Evolutionary conservation across 2,888 invertebrate genomes (phyloP).

Genomic region (Macaria notata): DNA sequence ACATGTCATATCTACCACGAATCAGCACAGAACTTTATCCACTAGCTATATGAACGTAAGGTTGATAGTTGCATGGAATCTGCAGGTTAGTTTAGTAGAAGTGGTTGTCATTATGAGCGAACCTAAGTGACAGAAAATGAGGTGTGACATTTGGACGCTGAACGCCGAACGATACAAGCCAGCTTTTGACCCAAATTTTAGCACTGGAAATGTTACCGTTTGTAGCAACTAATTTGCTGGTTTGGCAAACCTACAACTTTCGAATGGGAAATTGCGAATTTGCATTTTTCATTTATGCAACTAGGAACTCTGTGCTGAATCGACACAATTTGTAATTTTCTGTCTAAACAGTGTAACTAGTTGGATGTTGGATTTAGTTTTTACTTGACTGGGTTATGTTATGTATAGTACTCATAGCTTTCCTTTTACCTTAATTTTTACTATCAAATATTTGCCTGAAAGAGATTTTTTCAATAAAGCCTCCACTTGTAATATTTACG

Average conservation of each 20-base stretch:
- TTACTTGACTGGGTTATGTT: no score
- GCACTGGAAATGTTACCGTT: slow-evolving; percentile 46
- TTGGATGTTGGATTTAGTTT: no score
- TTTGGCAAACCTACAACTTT: slow-evolving; percentile 17
- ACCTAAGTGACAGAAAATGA: slow-evolving; percentile 68
- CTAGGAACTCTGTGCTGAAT: no score
- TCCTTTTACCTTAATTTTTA: no score
- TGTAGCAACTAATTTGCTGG: slow-evolving; percentile 26
- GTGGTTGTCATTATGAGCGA: slow-evolving; percentile 28
- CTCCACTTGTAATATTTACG: no score
- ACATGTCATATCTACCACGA: slow-evolving; percentile 18
- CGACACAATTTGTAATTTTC: no score
- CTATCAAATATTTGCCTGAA: no score
- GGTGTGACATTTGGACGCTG: slow-evolving; percentile 62
- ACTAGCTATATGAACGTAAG: slow-evolving; percentile 28
- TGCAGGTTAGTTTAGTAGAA: slow-evolving; percentile 39
- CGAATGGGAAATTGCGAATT: slow-evolving; percentile 1
- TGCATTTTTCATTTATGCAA: background rate
- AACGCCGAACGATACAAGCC: slow-evolving; percentile 57
- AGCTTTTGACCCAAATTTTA: slow-evolving; percentile 66
- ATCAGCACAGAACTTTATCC: slow-evolving; percentile 23
- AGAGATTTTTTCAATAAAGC: no score
- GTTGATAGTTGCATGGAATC: slow-evolving; percentile 32
- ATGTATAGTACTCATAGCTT: no score
- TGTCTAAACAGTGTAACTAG: no score